Evolutionary conservation across 2,888 invertebrate species (phyloP), one percentile per base, ranked within the genome.

Genomic region (Ormyrus thymus): DNA sequence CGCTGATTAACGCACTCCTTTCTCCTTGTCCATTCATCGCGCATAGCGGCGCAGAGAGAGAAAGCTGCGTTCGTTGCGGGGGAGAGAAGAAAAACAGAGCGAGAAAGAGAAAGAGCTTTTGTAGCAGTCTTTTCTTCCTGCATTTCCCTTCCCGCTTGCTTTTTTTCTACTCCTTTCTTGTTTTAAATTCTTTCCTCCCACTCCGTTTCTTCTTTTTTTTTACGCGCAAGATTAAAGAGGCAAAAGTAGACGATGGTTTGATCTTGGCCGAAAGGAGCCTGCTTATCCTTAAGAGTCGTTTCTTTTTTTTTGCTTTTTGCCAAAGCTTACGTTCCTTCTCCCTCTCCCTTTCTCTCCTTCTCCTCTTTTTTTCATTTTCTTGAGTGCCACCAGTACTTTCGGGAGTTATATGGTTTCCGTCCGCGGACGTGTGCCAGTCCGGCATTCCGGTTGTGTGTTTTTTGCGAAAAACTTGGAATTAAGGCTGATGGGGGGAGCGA

Each of bases 311-410:
- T 29, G 29, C 29, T 29, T 29, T 29, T 29, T 29, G 29, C 29
- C 29, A 29, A n/a, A n/a, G n/a, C 29, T 29, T 29, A 29, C 29
- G 29, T 29, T 29, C 1, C 29, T 46, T 13, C 8, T 61, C 8
- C 51, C 11, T 7, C 45, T 15, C 58, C 3, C 58, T 46, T 62
- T 62, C 13, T 64, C 13, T 5, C 15, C 48, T 10, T 48, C 11
- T 58, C 10, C 53, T 15, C 29, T 65, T n/a, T 64, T 51, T 48
- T 43, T 73, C 73, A 73, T 73, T 65, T 73, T 56, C 56, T 29
- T 50, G 65, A 65, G 50, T 56, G 64, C 64, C 65, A 6, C 55
- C 29, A 15, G 15, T 8, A 64, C 59, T 61, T 51, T 61, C 48
- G 55, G 11, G 46, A n/a, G 13, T 29, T 56, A 46, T 48, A 55